These are phyloP conservation scores for Nasonovia ribisnigri DNA, from an alignment of 2,888 invertebrate genomes.

Conservation along the genomic window DNA sequence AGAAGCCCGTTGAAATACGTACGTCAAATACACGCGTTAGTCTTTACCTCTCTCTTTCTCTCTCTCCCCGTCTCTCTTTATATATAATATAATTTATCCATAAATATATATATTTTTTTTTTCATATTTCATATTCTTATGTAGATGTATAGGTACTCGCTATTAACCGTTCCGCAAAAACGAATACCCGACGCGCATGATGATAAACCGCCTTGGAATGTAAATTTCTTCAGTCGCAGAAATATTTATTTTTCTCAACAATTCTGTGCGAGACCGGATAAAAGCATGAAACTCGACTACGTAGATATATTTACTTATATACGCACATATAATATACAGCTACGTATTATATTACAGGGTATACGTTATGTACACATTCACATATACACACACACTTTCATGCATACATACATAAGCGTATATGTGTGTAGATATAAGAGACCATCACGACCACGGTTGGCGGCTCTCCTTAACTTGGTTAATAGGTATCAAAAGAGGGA, in stretches of 20 bases:
- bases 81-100: not conserved
- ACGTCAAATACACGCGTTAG: not conserved
- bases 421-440: not conserved
- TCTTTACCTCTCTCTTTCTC: not conserved
- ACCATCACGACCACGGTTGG: not conserved
- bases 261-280: not conserved
- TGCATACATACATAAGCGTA: not conserved
- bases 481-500: not conserved
- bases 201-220: slow-evolving; percentile 6
- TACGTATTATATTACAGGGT: not conserved
- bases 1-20: not conserved
- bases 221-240: not conserved
- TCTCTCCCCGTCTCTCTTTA: no score
- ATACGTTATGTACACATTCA: not conserved
- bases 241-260: slow-evolving; percentile 9
- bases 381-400: not conserved
- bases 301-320: not conserved
- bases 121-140: not conserved
- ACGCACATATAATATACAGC: not conserved
- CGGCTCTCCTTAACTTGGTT: not conserved
- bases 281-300: not conserved
- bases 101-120: not conserved
- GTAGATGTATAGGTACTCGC: not conserved
- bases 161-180: not conserved
- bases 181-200: not conserved